A percentile compares a stretch with the other conserved stretches of the same genome.
Conservation (phyloP, 2,888 invertebrate genomes). For the Chydorus sphaericus region DNA sequence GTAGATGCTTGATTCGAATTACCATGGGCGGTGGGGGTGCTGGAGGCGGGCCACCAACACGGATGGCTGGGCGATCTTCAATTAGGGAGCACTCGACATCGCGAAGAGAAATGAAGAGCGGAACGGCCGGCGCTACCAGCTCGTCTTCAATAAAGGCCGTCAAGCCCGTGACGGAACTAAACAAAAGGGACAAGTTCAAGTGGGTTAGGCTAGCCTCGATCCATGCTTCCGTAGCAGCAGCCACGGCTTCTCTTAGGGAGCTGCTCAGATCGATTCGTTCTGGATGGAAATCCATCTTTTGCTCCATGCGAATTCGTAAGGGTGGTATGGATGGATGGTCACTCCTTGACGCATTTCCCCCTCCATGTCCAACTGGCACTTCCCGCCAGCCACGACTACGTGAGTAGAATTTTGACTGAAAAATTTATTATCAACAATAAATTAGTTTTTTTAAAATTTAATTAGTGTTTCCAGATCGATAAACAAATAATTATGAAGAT, state of each 20-base stretch:
- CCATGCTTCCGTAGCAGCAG: conserved; percentile 1
- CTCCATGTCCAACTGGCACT: not conserved
- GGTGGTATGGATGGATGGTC: not conserved
- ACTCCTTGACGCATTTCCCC: not conserved
- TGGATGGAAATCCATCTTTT: conserved; percentile 9
- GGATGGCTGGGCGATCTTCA: not conserved
- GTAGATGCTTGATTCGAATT: not conserved
- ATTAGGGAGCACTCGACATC: not conserved
- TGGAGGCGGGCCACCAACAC: not conserved
- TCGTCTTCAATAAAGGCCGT: conserved; percentile 79
- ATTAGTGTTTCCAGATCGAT: not conserved
- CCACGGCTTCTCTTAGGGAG: not conserved
- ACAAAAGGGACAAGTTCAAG: not conserved
- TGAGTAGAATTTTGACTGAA: conserved; percentile 9
- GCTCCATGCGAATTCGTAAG: conserved; percentile 8
- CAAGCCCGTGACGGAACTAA: conserved; percentile 67
- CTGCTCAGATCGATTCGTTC: not conserved
- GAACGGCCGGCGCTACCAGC: conserved; percentile 28
- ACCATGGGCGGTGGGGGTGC: not conserved
- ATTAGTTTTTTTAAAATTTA: not conserved
- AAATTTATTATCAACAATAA: conserved; percentile 4
- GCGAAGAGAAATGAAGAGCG: not conserved
- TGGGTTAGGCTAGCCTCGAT: conserved; percentile 9
- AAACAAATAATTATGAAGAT: not conserved
- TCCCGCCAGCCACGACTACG: conserved; percentile 14